Evolutionary conservation across 2,888 invertebrate genomes (phyloP).

Genomic region (Gymnocheta viridis): DNA sequence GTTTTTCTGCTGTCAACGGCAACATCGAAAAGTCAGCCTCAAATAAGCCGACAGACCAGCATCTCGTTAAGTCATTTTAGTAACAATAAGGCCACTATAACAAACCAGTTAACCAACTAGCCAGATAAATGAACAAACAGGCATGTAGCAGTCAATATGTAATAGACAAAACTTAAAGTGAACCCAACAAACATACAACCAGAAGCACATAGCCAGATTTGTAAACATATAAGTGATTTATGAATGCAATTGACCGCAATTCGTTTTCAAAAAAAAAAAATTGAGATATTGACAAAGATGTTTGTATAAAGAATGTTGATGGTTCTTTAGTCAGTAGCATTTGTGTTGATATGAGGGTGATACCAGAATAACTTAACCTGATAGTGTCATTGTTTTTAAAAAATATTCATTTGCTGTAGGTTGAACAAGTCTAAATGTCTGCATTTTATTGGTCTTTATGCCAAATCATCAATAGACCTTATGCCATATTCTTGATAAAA

Average conservation of each 20-base stretch:
- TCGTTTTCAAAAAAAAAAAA: constrained; percentile 43
- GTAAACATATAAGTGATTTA: constrained; percentile 69
- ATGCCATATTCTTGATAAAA: too few relatives aligned
- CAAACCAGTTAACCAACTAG: constrained; percentile 33
- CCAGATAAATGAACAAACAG: constrained; percentile 1
- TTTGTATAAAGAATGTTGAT: constrained; percentile 19
- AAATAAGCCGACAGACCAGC: constrained; percentile 32
- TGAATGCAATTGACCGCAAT: constrained; percentile 72
- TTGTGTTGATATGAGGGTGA: background rate
- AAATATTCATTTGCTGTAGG: too few relatives aligned
- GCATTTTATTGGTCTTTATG: too few relatives aligned
- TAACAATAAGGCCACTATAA: constrained; percentile 41
- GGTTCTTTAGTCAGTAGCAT: too few relatives aligned
- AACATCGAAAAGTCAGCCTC: constrained; percentile 15
- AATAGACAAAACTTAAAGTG: constrained; percentile 13
- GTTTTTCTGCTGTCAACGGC: constrained; percentile 22
- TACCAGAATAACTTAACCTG: background rate
- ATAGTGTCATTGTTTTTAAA: background rate
- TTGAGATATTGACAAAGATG: background rate
- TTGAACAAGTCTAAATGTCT: too few relatives aligned
- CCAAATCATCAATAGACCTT: too few relatives aligned
- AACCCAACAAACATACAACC: constrained; percentile 31
- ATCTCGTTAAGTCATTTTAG: constrained; percentile 42
- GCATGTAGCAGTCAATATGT: background rate
- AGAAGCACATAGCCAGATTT: constrained; percentile 39